Evolutionary conservation across 2,888 invertebrate species (phyloP), one percentile per base, ranked within the genome.

Genomic region (Lypha dubia): DNA sequence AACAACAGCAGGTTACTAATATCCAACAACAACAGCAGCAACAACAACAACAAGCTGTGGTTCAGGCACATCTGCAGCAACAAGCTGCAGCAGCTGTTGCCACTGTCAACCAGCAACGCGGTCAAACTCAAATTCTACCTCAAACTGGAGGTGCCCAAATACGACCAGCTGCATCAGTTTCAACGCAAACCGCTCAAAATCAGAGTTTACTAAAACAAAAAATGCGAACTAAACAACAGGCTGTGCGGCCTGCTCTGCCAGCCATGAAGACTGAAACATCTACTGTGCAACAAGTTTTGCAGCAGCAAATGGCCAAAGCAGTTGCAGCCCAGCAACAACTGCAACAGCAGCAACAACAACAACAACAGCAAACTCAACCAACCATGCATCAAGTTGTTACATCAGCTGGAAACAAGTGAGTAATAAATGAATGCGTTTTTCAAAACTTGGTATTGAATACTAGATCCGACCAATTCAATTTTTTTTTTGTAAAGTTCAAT

Each of bases 121-220:
- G 92, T 8, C 86, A 89, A 9, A 90, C 93, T 17, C 91, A 94
- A 74, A 95, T 96, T 74, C 89, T 95, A 86, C 95, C 96, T 0
- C 93, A 94, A 88, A 93, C 94, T 68, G 91, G 91, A 28, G 91
- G 91, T 32, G 87, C 91, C 9, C 94, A 94, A 87, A 95, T 96
- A 86, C 93, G 97, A 67, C 96, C 97, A 0, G 96, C 93, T 5
- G 95, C 96, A 87, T 96, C 96, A 0, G 97, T 97, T 13, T 97
- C 97, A 7, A 97, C 97, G 0, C 97, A 97, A 92, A 97, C 97
- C 0, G 93, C 93, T 1, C 92, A 92, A 83, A 92, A 92, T 81
- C 92, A 92, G 84, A 92, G 90, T 77, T 86, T 92, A 67, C 88
- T 92, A 4, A 91, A 93, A 75, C 92, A 93, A 8, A 94, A 94